Evolutionary conservation across 2,797 vertebrate species (phyloP), one percentile per base, ranked within the genome.

Genomic region (Otus scops): DNA sequence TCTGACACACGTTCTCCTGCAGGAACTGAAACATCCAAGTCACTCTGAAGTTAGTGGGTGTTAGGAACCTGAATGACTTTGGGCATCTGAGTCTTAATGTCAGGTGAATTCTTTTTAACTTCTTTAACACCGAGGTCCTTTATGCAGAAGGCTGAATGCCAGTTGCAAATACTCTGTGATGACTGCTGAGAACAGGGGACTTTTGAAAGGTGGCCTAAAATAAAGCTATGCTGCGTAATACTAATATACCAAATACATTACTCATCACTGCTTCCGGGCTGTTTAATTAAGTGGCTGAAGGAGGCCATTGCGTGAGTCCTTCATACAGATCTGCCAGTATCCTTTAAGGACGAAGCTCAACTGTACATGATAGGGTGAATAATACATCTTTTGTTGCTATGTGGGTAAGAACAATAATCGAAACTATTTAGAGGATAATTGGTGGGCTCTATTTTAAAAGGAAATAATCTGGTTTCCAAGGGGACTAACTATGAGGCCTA

Each of bases 301-400:
- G 70, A 94, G 39, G 70, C 67, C 60, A 7, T 38, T 84, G 43
- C 76, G 0, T 15, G 13, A 85, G 50, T 39, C 68, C 78, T 71
- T 87, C 79, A 47, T n/a, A 57, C 60, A 95, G 71, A 85, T 85
- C 68, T 85, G 70, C 75, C 86, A 82, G 86, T 34, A 75, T 50
- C 48, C 78, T 92, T 43, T 53, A 81, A 83, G 81, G 75, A 54
- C 47, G 79, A 92, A 85, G 48, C 68, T 91, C 85, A 88, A 45
- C 84, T 92, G 68, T 89, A 95, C 92, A 77, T 85, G 96, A 85
- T 91, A 71, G 76, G 78, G 50, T 63, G 68, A 64, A 96, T 93
- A 97, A 96, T 85, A 48, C 71, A 93, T 91, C 96, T 95, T 97
- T 93, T 97, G 96, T 97, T 92, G 88, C 93, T 75, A 45, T 89